A percentile compares a stretch with the other conserved stretches of the same genome.
Evolutionary conservation across 2,888 invertebrate genomes (phyloP).

Genomic region (Campaea margaritaria): DNA sequence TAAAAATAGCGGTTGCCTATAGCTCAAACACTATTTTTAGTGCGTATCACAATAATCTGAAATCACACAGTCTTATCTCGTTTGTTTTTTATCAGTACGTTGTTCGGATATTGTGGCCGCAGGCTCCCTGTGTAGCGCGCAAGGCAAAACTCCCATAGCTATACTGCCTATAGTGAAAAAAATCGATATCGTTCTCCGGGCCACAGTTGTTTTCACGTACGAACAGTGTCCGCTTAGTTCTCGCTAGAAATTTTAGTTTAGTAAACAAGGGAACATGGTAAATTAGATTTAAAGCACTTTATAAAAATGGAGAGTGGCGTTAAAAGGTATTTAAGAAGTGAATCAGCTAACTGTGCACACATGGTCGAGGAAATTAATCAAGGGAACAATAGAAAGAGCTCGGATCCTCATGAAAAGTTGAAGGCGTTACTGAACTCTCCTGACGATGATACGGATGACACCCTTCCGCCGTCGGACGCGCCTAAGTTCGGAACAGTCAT

Average conservation of each 20-base stretch:
- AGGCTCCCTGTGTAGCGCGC: conserved; percentile 56
- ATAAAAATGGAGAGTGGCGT: conserved; percentile 71
- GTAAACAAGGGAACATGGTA: conserved; percentile 82
- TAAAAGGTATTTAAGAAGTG: conserved; percentile 79
- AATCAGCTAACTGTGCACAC: conserved; percentile 80
- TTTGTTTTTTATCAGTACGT: conserved; percentile 49
- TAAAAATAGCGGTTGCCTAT: conserved; percentile 83
- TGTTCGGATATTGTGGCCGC: conserved; percentile 42
- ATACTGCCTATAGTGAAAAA: conserved; percentile 51
- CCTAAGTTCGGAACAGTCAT: conserved; percentile 92
- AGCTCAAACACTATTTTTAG: conserved; percentile 84
- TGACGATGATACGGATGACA: conserved; percentile 77
- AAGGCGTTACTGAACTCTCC: conserved; percentile 77
- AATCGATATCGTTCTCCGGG: conserved; percentile 56
- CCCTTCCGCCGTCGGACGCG: conserved; percentile 76
- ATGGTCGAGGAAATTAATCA: conserved; percentile 76
- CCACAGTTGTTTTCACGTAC: conserved; percentile 65
- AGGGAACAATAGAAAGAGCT: conserved; percentile 69
- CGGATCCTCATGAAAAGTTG: conserved; percentile 79
- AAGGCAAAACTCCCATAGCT: conserved; percentile 58
- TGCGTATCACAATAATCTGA: conserved; percentile 75
- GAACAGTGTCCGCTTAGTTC: conserved; percentile 70
- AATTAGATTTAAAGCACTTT: conserved; percentile 50
- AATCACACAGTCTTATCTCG: conserved; percentile 67
- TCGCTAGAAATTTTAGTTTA: conserved; percentile 74